Percentiles rank a stretch among this genome's conserved stretches.
Conservation (phyloP, 1,140 invertebrate species). For the Uloborus diversus region DNA sequence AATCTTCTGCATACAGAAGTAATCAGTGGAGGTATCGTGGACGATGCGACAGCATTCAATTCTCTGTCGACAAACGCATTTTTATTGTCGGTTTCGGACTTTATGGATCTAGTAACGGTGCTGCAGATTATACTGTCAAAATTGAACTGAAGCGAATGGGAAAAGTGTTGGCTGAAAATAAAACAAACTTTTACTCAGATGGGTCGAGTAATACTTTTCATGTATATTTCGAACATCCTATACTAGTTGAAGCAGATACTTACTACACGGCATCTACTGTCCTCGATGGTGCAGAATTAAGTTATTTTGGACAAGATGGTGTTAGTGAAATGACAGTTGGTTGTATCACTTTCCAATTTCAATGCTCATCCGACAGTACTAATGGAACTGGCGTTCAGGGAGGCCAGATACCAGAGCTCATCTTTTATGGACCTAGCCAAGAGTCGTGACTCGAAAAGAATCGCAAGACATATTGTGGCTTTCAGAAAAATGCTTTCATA, state of each 20-base stretch:
- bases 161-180: constrained; percentile 84
- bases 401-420: constrained; percentile 92
- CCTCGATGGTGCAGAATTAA: constrained; percentile 87
- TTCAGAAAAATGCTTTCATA: constrained; percentile 26
- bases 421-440: constrained; percentile 77
- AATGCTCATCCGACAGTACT: constrained; percentile 91
- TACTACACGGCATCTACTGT: constrained; percentile 91
- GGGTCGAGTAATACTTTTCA: constrained; percentile 93
- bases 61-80: constrained; percentile 89
- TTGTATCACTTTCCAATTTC: constrained; percentile 91
- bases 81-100: constrained; percentile 92
- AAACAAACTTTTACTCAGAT: constrained; percentile 92
- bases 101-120: constrained; percentile 90
- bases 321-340: constrained; percentile 89
- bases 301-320: constrained; percentile 95
- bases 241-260: constrained; percentile 82
- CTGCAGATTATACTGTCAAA: constrained; percentile 88
- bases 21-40: constrained; percentile 95
- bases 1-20: constrained; percentile 93
- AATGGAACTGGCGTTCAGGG: constrained; percentile 94
- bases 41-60: constrained; percentile 90
- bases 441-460: constrained; percentile 46
- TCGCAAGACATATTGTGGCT: not conserved
- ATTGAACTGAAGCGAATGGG: constrained; percentile 89
- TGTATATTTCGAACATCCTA: constrained; percentile 91